Evolutionary conservation across 2,797 vertebrate genomes (phyloP), one percentile per base, ranked within the genome.

Genomic region (Megaceryle alcyon): DNA sequence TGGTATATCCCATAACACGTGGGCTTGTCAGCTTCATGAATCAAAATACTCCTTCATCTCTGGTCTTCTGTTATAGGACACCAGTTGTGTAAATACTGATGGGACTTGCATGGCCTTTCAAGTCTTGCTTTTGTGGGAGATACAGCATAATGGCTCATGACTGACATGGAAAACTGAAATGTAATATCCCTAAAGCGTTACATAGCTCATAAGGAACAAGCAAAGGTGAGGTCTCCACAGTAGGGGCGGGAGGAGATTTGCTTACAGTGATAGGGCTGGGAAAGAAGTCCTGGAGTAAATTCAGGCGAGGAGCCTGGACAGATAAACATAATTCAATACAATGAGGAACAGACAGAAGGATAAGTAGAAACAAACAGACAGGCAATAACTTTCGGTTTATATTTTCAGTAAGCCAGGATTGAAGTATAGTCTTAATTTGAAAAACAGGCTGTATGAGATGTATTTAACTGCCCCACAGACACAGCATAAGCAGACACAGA

Each of bases 391-490:
- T 77, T 22, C 59, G 23, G 1, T 28, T 56, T 57, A 2, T 33
- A 39, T 56, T 48, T 86, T 69, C 41, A 44, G 7, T 51, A 68
- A 56, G 10, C 35, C 49, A 64, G 10, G 20, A 59, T 17, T 57
- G n/a, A 63, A 17, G 35, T 33, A 22, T 63, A 63, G 20, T 29
- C 61, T 80, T 75, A 69, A 37, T 61, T 54, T 35, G 23, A 56
- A 51, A 88, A 72, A 35, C 25, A 1, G 12, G 18, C 23, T 37
- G 3, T 23, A 4, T 26, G 2, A 71, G n/a, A 19, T 82, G 12
- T 1, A 63, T 0, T 37, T 81, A 48, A 51, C n/a, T 23, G 13
- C 9, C 14, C 8, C 23, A 14, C 0, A 2, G 48, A 51, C 51
- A 53, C 19, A 53, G n/a, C 7, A 3, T 14, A 82, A 44, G 8